phyloP scores from a whole-genome alignment of 2,797 vertebrate genomes.

The Eurystomus glaucurus region DNA sequence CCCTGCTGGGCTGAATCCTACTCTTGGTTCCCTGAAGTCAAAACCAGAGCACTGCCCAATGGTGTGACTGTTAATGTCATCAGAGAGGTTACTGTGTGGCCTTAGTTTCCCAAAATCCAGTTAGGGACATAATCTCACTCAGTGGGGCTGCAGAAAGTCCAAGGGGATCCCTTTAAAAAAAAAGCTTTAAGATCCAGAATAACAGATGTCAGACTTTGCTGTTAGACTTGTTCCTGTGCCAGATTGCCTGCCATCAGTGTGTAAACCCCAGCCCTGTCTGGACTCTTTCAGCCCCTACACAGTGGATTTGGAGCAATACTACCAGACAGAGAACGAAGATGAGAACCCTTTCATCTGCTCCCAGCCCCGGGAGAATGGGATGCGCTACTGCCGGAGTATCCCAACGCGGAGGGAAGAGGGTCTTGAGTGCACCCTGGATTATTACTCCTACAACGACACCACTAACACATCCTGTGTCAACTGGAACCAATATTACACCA shows the following conservation, averaged over 20 bases:
- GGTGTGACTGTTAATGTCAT: neutral
- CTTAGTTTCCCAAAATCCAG: neutral
- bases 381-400: conserved; percentile 91
- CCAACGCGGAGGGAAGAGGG: conserved; percentile 90
- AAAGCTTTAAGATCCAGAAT: neutral
- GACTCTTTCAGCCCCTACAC: conserved; percentile 86
- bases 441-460: conserved; percentile 92
- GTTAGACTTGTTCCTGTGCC: neutral
- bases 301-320: conserved; percentile 89
- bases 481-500: conserved; percentile 98
- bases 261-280: conserved; percentile 4
- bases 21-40: neutral
- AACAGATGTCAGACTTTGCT: neutral
- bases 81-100: neutral
- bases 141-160: neutral
- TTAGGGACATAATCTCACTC: neutral
- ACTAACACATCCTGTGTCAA: conserved; percentile 97
- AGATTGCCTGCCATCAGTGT: neutral
- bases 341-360: conserved; percentile 99
- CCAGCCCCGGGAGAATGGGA: conserved; percentile 91
- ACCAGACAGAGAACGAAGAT: conserved; percentile 95
- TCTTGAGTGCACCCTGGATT: conserved; percentile 90
- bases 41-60: neutral
- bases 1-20: neutral
- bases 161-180: neutral